Base-by-base conservation (phyloP, 2,113 vertebrate genomes). In the Micronycteris hirsuta region DNA sequence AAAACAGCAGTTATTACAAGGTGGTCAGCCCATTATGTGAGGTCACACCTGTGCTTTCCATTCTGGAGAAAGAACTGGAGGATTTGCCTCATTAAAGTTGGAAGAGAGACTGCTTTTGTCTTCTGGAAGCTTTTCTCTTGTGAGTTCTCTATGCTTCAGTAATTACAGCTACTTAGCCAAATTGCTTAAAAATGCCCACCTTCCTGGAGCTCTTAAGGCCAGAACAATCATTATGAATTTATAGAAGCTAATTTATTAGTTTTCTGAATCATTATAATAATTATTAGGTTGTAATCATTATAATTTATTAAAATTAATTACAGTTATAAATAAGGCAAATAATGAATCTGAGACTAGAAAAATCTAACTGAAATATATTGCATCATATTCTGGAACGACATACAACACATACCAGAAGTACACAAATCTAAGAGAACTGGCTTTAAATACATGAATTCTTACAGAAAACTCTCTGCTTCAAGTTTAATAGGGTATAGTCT, bases 291-390 rank as follows among this genome's bases (percentile, higher is more conserved):
- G 65, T 33, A 82, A 92, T 71, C 20, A 74, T 70, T 71, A 84
- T n/a, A 31, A 58, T 19, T 70, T 86, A 47, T 36, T 73, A 45
- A 89, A 93, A 80, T 14, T 33, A 89, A 61, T 89, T 81, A 67
- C 76, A 91, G 14, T 63, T 84, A 45, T 89, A 81, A 90, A 86
- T 68, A 86, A 96, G 86, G 82, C 16, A 74, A 65, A 78, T 73
- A 86, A 78, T 78, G 38, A 94, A 87, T 43, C 52, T 20, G 8
- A 16, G 52, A 28, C 43, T 43, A 95, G 76, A 89, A 97, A 96
- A 93, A 76, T 88, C 68, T 84, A 92, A 87, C 3, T 56, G 56
- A 93, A 96, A 89, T 73, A 70, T 14, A 80, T 8, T 76, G 19
- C 38, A 47, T 65, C n/a, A 76, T 36, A 81, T 33, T 87, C 22